Evolutionary conservation across 2,113 vertebrate species (phyloP).

Genomic region (Ailurus styani): DNA sequence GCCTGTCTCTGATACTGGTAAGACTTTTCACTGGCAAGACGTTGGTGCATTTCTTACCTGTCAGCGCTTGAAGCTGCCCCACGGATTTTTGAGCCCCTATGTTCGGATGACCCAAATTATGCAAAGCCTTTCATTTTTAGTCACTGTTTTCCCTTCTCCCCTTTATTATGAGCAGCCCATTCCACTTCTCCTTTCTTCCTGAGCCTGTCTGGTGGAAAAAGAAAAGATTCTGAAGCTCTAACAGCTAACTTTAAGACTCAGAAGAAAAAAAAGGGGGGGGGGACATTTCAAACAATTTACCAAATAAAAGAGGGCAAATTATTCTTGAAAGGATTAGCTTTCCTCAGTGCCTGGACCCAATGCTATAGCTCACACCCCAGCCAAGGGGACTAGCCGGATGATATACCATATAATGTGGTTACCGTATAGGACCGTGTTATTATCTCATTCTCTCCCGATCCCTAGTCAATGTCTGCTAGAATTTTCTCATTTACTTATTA

Average conservation of each 20-base stretch:
- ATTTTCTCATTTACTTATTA: background rate
- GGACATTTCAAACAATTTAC: slow-evolving; percentile 51
- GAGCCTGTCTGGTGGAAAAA: background rate
- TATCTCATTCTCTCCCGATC: background rate
- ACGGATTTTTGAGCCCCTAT: background rate
- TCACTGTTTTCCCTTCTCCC: background rate
- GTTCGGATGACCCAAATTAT: slow-evolving; percentile 13
- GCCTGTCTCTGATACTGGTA: background rate
- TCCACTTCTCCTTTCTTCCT: background rate
- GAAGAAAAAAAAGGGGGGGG: background rate
- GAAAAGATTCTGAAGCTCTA: slow-evolving; percentile 18
- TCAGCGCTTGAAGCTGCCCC: background rate
- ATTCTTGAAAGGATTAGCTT: slow-evolving; percentile 53
- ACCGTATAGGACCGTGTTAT: background rate
- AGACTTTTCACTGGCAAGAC: background rate
- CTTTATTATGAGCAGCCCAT: background rate
- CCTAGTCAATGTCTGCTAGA: background rate
- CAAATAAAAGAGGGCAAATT: slow-evolving; percentile 64
- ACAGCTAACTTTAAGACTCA: slow-evolving; percentile 24
- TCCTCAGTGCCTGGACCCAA: background rate
- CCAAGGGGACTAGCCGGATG: background rate
- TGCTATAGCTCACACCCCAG: background rate
- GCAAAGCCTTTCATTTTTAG: slow-evolving; percentile 56
- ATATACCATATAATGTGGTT: background rate
- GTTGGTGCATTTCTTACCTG: background rate